Base-by-base conservation (phyloP, 2,888 invertebrate genomes). In the Polyommatus icarus region DNA sequence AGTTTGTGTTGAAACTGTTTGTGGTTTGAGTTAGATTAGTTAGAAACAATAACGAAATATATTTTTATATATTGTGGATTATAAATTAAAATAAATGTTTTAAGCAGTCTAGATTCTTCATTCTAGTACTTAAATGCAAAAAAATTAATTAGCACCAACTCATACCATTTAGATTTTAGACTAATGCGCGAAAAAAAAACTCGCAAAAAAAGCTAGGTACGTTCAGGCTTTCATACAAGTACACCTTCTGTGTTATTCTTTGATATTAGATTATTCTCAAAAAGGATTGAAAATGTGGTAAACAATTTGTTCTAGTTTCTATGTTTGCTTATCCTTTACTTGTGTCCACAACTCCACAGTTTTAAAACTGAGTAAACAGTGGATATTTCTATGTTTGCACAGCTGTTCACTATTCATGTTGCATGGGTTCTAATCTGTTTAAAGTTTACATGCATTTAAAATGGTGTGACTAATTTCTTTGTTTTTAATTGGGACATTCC, bases 241-340 rank as follows among this genome's bases (percentile, higher is more conserved):
- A 12, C 32, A 32, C 67, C 15, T 29, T 12, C 15, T 67, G 15
- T 15, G 18, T 15, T 67, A 67, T 32, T 67, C 29, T 67, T 32
- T 15, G 29, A 67, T 67, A 32, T 67, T 32, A 32, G n/a, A 40
- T 72, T 71, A 40, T 40, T 72, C 72, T 12, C 7, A 72, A 72
- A n/a, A 72, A 72, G 72, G n/a, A 40, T 72, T 71, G 15, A 72
- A 72, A 75, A 54, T 24, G 50, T 50, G 50, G 15, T 75, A 50
- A 18, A 75, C 46, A 75, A 54, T 75, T 75, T 75, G 75, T 18
- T 50, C 75, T 75, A 50, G 50, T 75, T 75, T 75, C 46, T 29
- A 54, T 50, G 24, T 24, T 24, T 24, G 67, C 24, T 75, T 46
- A 40, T 46, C 18, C 29, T 75, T 75, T 75, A 54, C 75, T 46